Base-by-base conservation (phyloP, 2,113 vertebrate genomes). In the Lasiurus cinereus region DNA sequence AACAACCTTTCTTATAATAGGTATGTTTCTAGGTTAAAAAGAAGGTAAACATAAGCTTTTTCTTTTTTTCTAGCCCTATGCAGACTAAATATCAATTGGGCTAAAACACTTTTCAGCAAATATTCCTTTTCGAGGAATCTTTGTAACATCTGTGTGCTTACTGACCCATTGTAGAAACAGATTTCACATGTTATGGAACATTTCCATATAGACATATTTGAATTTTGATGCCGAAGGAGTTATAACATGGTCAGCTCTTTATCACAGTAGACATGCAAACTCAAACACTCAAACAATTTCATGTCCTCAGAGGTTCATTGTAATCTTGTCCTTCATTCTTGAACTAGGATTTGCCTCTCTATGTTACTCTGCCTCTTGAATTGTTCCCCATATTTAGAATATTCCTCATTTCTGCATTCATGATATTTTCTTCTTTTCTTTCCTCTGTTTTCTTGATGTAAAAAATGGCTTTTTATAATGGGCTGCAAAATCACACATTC, bases 51-150 rank as follows among this genome's bases (percentile, higher is more conserved):
- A 59, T 1, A 67, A 39, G 24, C 11, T 43, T 48, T 83, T 8
- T 24, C 21, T 18, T 73, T 70, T 67, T 74, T 43, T 66, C n/a
- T 83, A 29, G 46, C 22, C 29, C 77, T 79, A 8, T 46, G 5
- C 6, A 94, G 54, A 87, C 15, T 96, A 95, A 74, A 50, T 66
- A 54, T 62, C 70, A 92, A 1, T 79, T 90, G 79, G 31, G 48
- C 9, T 86, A 43, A 77, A 46, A 15, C 62, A 18, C 46, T 88
- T 92, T 90, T 66, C 9, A 48, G 31, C 22, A 92, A 33, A 50
- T 56, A 84, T 46, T 52, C 72, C 67, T 90, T 48, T 76, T 11
- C n/a, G 33, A 48, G 74, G 89, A 74, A 46, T 94, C 72, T 88
- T 70, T 78, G 10, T 79, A 15, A 67, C 50, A 27, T 73, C 31